A percentile compares a stretch with the other conserved stretches of the same genome.
These are phyloP conservation scores for Chelonus formosanus DNA, from an alignment of 2,888 invertebrate genomes.

Conservation along the genomic window DNA sequence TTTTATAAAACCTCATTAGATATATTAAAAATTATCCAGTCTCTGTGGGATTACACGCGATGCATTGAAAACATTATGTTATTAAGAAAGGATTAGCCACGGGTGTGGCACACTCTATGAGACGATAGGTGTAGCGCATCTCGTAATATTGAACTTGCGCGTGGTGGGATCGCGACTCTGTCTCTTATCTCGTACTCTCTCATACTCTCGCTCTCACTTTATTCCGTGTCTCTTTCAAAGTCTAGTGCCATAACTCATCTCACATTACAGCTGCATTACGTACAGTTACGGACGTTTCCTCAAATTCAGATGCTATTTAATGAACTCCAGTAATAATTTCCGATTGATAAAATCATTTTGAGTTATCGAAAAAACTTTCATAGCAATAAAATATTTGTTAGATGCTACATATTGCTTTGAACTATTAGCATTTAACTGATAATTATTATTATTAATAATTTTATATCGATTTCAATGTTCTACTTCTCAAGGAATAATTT, in stretches of 20 bases:
- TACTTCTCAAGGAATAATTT: too few relatives aligned
- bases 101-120: constrained; percentile 34
- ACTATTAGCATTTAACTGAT: too few relatives aligned
- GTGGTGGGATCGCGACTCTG: constrained; percentile 17
- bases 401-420: too few relatives aligned
- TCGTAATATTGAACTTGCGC: constrained; percentile 39
- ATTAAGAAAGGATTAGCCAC: constrained; percentile 52
- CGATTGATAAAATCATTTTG: too few relatives aligned
- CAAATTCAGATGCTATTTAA: constrained; percentile 48
- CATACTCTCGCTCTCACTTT: constrained; percentile 30
- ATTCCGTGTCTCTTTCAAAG: constrained; percentile 25
- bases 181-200: constrained; percentile 16
- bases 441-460: too few relatives aligned
- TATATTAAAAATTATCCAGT: constrained; percentile 1
- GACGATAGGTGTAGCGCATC: constrained; percentile 25
- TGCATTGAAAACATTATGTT: constrained; percentile 45
- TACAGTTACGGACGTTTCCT: constrained; percentile 32
- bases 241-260: constrained; percentile 47
- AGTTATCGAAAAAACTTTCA: too few relatives aligned
- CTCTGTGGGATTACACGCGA: constrained; percentile 10
- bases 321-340: constrained; percentile 38
- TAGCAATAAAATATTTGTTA: too few relatives aligned
- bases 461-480: too few relatives aligned
- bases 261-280: constrained; percentile 45
- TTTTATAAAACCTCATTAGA: too few relatives aligned